Percentiles rank a stretch among this genome's conserved stretches.
These are phyloP conservation scores for Fratercula arctica DNA, from an alignment of 2,797 vertebrate genomes.

Conservation along the genomic window DNA sequence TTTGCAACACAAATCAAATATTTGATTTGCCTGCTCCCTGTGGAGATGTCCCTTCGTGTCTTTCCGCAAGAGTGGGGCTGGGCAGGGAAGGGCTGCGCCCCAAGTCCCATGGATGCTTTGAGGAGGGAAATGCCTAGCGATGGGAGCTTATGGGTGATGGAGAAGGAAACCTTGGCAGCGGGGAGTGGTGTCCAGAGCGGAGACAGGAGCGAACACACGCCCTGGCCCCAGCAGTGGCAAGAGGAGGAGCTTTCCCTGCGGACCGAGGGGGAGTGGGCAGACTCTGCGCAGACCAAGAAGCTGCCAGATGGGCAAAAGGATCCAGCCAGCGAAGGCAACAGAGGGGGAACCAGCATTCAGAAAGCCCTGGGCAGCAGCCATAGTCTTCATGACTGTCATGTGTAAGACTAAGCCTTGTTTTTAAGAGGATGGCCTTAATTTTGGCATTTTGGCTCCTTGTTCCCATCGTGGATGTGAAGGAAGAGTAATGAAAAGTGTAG, in stretches of 20 bases:
- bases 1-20: neutral
- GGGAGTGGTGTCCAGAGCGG: neutral
- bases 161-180: neutral
- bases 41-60: neutral
- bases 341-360: neutral
- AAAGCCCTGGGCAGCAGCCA: fast-evolving
- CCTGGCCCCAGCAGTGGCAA: fast-evolving
- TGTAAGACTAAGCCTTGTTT: neutral
- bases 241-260: fast-evolving
- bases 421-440: neutral
- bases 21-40: neutral
- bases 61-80: neutral
- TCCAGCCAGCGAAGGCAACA: neutral
- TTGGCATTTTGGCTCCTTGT: neutral
- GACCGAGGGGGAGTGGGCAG: fast-evolving
- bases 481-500: neutral
- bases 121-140: neutral
- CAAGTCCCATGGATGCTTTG: fast-evolving
- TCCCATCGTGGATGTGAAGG: neutral
- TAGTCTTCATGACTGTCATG: neutral
- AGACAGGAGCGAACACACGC: fast-evolving
- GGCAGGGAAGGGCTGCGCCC: neutral
- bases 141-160: fast-evolving
- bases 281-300: neutral
- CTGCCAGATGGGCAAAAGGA: neutral